A percentile compares a stretch with the other conserved stretches of the same genome.
phyloP scores from a whole-genome alignment of 2,113 vertebrate genomes.

The Microcebus griseorufus region DNA sequence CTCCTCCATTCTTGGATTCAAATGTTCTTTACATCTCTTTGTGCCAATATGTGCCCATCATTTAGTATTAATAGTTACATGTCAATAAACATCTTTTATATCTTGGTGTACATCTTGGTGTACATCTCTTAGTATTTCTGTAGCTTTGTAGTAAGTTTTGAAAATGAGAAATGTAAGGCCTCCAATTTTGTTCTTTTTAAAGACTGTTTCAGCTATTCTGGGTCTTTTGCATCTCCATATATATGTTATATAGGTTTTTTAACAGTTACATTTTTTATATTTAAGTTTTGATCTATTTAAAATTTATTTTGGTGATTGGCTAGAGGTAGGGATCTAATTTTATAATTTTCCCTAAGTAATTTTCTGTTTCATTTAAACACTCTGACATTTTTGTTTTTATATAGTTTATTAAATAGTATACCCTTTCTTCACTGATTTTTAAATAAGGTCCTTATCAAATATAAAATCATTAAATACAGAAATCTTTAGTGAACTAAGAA shows the following conservation, averaged over 20 bases:
- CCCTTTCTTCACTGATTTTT: conserved; percentile 2
- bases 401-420: not conserved
- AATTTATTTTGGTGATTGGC: conserved; percentile 6
- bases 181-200: not conserved
- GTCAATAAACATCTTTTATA: not conserved
- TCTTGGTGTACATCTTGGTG: not conserved
- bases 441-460: not conserved
- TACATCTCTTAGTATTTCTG: not conserved
- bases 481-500: not conserved
- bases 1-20: no score
- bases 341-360: not conserved
- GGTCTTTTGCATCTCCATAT: not conserved
- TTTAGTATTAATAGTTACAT: no score
- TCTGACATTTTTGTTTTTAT: not conserved
- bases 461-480: not conserved
- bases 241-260: not conserved
- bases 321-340: not conserved
- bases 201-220: not conserved
- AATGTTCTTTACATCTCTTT: no score
- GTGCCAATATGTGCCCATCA: no score
- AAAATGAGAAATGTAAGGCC: not conserved
- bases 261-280: conserved; percentile 1
- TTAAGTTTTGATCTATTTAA: conserved; percentile 21
- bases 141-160: not conserved
- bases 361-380: conserved; percentile 29